These are phyloP conservation scores for Tachysurus vachellii DNA, from an alignment of 2,113 vertebrate species.

Conservation along the genomic window DNA sequence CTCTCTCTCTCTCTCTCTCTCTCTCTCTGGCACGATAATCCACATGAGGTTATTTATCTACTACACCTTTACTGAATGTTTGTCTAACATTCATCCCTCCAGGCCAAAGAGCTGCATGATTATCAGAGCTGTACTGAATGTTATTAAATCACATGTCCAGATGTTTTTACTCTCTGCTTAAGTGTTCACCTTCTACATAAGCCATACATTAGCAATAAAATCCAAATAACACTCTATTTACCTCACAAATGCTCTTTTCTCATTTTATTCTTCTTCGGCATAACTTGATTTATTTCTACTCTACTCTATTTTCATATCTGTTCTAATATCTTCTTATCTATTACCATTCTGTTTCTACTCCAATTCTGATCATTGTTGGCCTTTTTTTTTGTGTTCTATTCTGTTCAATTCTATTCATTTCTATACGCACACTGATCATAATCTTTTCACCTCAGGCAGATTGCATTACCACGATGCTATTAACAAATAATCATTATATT, in stretches of 20 bases:
- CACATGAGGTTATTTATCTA: background rate
- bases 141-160: background rate
- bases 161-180: background rate
- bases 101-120: background rate
- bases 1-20: background rate
- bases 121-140: background rate
- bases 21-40: background rate
- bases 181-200: background rate
- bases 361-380: too few relatives aligned
- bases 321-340: background rate
- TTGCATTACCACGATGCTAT: too few relatives aligned
- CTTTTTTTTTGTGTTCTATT: background rate
- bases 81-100: background rate
- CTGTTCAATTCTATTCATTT: background rate
- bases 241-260: background rate
- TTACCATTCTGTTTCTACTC: background rate
- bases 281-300: background rate
- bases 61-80: background rate
- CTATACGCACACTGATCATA: background rate
- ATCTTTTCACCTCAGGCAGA: too few relatives aligned
- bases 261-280: background rate
- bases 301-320: background rate
- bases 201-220: background rate
- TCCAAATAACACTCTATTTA: background rate
- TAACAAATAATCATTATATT: background rate